Evolutionary conservation across 2,113 vertebrate species (phyloP).

Genomic region (Otolemur garnettii): DNA sequence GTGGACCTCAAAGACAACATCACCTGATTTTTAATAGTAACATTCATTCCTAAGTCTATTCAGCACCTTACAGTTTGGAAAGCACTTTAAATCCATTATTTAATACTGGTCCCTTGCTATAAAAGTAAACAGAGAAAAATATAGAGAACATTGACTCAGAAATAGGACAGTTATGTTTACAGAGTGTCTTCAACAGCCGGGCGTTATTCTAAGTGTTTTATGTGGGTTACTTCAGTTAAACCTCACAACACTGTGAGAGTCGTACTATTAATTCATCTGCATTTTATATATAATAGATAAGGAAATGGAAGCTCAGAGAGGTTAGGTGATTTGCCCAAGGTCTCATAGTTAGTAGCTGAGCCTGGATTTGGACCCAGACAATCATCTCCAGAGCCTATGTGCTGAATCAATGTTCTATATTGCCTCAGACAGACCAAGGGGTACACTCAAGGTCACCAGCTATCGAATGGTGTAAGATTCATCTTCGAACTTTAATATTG

Average conservation of each 20-base stretch:
- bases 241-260: background rate
- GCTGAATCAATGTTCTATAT: background rate
- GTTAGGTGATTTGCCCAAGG: background rate
- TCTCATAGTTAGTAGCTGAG: background rate
- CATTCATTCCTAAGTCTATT: background rate
- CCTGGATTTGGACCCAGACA: background rate
- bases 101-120: background rate
- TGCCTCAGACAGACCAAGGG: background rate
- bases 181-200: background rate
- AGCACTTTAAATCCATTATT: background rate
- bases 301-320: background rate
- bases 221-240: background rate
- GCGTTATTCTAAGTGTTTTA: background rate
- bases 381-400: background rate
- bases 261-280: background rate
- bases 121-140: background rate
- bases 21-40: background rate
- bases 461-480: background rate
- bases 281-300: background rate
- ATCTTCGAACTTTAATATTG: background rate
- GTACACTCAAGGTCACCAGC: background rate
- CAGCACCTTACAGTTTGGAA: background rate
- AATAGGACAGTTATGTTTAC: background rate
- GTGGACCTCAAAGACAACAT: background rate
- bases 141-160: background rate